Evolutionary conservation across 2,797 vertebrate species (phyloP).

Genomic region (Novumbra hubbsi): DNA sequence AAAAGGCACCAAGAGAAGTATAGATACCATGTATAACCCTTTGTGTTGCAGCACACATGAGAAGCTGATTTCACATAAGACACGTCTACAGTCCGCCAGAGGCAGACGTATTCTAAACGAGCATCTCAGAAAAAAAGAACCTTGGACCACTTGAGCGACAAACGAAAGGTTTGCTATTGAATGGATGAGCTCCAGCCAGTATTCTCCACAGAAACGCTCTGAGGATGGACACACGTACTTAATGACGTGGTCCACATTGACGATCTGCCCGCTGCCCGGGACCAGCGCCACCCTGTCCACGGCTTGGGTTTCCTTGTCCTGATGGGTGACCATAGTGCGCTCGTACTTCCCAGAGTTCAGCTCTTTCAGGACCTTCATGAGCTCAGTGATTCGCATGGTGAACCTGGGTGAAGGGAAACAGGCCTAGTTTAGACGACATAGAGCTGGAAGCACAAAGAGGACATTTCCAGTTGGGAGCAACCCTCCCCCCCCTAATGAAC

Average conservation of each 20-base stretch:
- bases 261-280: conserved; percentile 87
- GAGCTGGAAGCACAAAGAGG: neutral
- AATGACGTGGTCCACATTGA: conserved; percentile 89
- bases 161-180: neutral
- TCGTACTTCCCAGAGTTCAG: conserved; percentile 93
- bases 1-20: neutral
- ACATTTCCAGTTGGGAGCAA: neutral
- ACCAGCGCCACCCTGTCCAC: conserved; percentile 71
- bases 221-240: conserved; percentile 73
- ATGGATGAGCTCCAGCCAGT: neutral
- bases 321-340: conserved; percentile 90
- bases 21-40: conserved; percentile 50
- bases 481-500: neutral
- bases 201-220: neutral
- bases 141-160: neutral
- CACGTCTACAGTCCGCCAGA: conserved; percentile 16
- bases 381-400: conserved; percentile 93
- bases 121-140: neutral
- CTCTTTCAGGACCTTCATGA: conserved; percentile 94
- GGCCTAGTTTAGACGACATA: neutral
- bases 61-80: conserved; percentile 26
- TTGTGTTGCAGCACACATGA: conserved; percentile 47
- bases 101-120: neutral
- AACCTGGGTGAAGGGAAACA: conserved; percentile 72
- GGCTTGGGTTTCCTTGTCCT: conserved; percentile 76